phyloP scores from a whole-genome alignment of 2,888 invertebrate species.

The Ormyrus nitidulus region DNA sequence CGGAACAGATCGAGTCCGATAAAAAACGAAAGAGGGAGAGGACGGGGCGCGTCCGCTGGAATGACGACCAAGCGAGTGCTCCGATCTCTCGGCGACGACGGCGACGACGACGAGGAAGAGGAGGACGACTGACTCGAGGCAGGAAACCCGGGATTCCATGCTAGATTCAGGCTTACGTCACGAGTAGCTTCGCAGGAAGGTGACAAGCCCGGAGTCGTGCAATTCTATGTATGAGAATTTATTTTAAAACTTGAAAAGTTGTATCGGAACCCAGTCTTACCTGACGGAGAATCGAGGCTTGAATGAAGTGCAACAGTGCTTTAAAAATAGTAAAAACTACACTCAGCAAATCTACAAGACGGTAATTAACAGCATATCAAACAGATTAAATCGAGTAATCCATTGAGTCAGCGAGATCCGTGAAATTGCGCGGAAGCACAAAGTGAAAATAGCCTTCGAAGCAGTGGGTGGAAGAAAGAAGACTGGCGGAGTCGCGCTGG shows the following conservation, averaged over 20 bases:
- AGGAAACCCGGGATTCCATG: constrained; percentile 37
- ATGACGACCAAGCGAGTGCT: constrained; percentile 34
- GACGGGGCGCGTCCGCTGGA: constrained; percentile 29
- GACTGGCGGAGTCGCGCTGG: too few species aligned
- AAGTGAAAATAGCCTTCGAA: constrained; percentile 35
- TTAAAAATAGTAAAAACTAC: too few species aligned
- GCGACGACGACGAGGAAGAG: not conserved
- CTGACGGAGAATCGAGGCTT: too few species aligned
- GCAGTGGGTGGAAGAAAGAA: too few species aligned
- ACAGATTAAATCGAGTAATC: too few species aligned
- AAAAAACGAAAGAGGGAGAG: constrained; percentile 31
- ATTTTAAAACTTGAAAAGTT: too few species aligned
- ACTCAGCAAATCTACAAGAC: too few species aligned
- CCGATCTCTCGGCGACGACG: constrained; percentile 21
- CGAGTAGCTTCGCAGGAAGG: too few species aligned
- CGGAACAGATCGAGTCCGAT: constrained; percentile 27
- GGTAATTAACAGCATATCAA: too few species aligned
- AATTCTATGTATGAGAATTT: too few species aligned
- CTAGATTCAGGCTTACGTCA: not conserved
- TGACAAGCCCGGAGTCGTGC: too few species aligned
- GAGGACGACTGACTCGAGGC: constrained; percentile 11
- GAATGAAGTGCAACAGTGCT: too few species aligned
- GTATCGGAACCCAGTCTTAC: not conserved
- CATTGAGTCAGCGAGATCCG: not conserved
- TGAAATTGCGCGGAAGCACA: constrained; percentile 21